phyloP scores from a whole-genome alignment of 2,888 invertebrate species.

The Xestia sexstrigata region DNA sequence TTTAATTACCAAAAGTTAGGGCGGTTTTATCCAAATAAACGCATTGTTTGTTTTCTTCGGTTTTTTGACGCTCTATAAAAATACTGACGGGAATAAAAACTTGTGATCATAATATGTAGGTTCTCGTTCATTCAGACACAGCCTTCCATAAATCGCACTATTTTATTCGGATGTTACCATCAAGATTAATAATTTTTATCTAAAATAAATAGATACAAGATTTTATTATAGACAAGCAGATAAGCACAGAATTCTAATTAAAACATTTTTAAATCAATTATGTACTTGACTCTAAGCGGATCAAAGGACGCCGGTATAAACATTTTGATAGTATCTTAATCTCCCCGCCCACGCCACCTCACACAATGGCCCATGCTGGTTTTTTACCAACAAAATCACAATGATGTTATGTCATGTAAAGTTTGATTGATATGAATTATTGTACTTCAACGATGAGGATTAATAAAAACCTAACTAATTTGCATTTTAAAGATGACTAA shows the following conservation, averaged over 20 bases:
- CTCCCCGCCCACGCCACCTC: slow-evolving; percentile 77
- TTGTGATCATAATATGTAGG: neutral
- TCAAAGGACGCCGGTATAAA: slow-evolving; percentile 82
- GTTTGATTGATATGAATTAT: slow-evolving; percentile 84
- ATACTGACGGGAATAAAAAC: too few species aligned
- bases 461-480: slow-evolving; percentile 65
- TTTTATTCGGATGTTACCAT: neutral
- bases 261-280: slow-evolving; percentile 70
- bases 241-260: slow-evolving; percentile 56
- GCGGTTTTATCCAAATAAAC: neutral
- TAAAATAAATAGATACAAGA: neutral
- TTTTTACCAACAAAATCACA: slow-evolving; percentile 79
- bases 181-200: neutral
- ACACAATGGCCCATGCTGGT: slow-evolving; percentile 77
- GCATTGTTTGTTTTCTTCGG: neutral
- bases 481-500: slow-evolving; percentile 71
- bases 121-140: neutral
- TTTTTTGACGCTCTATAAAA: neutral
- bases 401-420: slow-evolving; percentile 86
- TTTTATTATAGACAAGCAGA: neutral
- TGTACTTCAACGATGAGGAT: slow-evolving; percentile 72
- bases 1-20: neutral
- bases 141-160: neutral
- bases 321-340: slow-evolving; percentile 85
- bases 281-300: slow-evolving; percentile 63